Evolutionary conservation across 2,888 invertebrate species (phyloP).

Genomic region (Junonia oenone): DNA sequence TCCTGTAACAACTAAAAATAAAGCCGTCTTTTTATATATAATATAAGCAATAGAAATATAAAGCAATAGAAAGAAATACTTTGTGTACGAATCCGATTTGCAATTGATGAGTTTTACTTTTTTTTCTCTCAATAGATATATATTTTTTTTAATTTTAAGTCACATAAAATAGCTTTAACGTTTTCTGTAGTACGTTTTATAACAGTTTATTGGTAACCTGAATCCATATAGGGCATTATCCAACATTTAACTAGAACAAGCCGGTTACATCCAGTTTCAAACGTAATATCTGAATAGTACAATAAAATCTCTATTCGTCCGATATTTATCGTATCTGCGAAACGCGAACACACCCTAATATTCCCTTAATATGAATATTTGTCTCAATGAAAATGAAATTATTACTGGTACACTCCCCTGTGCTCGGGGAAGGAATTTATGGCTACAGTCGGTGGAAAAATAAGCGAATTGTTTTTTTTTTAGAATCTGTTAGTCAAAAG

Average conservation of each 20-base stretch:
- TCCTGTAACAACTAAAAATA: too few relatives aligned
- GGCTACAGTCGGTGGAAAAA: constrained; percentile 54
- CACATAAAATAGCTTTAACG: too few relatives aligned
- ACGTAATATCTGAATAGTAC: too few relatives aligned
- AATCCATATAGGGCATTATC: background rate
- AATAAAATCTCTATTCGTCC: too few relatives aligned
- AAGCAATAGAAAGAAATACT: too few relatives aligned
- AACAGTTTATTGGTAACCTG: background rate
- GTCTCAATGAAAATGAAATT: constrained; percentile 76
- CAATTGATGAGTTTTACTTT: too few relatives aligned
- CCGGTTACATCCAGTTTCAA: background rate
- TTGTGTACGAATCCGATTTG: too few relatives aligned
- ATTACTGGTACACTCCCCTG: constrained; percentile 54
- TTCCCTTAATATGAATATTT: constrained; percentile 68
- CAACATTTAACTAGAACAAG: background rate
- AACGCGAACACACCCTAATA: constrained; percentile 39
- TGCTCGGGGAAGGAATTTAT: constrained; percentile 56
- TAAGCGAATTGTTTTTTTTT: constrained; percentile 41
- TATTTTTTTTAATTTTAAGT: too few relatives aligned
- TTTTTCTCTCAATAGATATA: too few relatives aligned
- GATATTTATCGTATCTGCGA: background rate
- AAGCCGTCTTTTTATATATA: too few relatives aligned
- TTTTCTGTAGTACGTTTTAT: too few relatives aligned
- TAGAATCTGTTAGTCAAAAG: background rate
- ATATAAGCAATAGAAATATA: too few relatives aligned